phyloP scores from a whole-genome alignment of 2,888 invertebrate species.

The Leptothorax acervorum region DNA sequence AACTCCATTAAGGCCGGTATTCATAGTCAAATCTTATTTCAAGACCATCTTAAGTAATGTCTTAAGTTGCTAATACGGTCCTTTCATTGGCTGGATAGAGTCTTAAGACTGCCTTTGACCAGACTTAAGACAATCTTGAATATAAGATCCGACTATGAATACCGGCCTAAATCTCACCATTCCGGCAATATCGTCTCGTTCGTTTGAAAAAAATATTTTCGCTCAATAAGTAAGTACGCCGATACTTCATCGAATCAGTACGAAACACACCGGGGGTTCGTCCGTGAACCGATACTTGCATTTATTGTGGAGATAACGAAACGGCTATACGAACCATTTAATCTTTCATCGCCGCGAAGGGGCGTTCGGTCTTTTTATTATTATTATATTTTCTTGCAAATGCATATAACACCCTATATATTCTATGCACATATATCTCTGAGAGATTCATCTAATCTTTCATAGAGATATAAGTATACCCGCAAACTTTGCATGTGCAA shows the following conservation, averaged over 20 bases:
- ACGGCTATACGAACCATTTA: conserved; percentile 15
- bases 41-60: too few relatives aligned
- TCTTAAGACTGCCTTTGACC: too few relatives aligned
- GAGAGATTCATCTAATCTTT: conserved; percentile 36
- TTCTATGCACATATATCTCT: not conserved
- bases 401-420: too few relatives aligned
- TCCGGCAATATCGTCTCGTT: conserved; percentile 16
- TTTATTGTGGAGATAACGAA: conserved; percentile 26
- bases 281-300: conserved; percentile 6
- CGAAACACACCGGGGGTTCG: not conserved
- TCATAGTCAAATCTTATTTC: too few relatives aligned
- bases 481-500: conserved; percentile 43
- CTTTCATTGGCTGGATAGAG: too few relatives aligned
- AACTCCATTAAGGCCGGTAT: conserved; percentile 46
- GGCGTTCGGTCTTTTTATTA: not conserved
- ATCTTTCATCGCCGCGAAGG: not conserved
- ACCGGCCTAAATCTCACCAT: conserved; percentile 17
- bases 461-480: conserved; percentile 17
- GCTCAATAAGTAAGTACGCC: not conserved
- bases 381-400: not conserved
- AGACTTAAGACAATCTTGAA: too few relatives aligned
- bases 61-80: too few relatives aligned
- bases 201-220: conserved; percentile 45
- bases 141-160: too few relatives aligned
- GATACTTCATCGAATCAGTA: conserved; percentile 11